Percentiles rank a stretch among this genome's conserved stretches.
Conservation (phyloP, 92 coral and sea anemone genomes). For the Galaxea fascicularis region DNA sequence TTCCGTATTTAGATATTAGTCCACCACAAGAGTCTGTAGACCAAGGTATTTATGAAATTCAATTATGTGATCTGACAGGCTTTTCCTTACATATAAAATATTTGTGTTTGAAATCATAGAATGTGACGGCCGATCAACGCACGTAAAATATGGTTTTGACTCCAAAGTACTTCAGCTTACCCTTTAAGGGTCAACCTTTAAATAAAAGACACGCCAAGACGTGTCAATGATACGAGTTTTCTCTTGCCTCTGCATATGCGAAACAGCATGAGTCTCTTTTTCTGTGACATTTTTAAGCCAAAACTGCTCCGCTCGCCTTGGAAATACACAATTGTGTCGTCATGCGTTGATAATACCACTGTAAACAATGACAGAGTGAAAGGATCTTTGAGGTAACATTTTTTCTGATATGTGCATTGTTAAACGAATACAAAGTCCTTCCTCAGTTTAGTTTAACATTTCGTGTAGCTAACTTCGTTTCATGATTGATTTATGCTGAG, state of each 20-base stretch:
- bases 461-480: not conserved
- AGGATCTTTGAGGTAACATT: not conserved
- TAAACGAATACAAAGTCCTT: not conserved
- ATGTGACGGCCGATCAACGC: constrained; percentile 79
- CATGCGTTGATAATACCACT: not conserved
- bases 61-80: constrained; percentile 59
- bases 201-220: constrained; percentile 34
- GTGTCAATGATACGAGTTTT: constrained; percentile 16
- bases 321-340: not conserved
- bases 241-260: constrained; percentile 19
- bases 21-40: constrained; percentile 1
- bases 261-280: constrained; percentile 6
- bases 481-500: not conserved
- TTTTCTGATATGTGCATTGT: not conserved
- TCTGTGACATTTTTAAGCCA: not conserved
- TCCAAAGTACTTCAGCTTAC: constrained; percentile 45
- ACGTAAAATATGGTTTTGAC: constrained; percentile 87
- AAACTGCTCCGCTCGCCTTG: not conserved
- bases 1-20: constrained; percentile 31
- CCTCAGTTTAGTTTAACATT: not conserved
- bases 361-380: not conserved
- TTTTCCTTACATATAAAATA: constrained; percentile 47
- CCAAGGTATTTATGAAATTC: constrained; percentile 46
- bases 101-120: constrained; percentile 70
- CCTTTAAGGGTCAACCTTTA: constrained; percentile 37